Base-by-base conservation (phyloP, 2,797 vertebrate genomes). In the Phrynocephalus guinanensis region DNA sequence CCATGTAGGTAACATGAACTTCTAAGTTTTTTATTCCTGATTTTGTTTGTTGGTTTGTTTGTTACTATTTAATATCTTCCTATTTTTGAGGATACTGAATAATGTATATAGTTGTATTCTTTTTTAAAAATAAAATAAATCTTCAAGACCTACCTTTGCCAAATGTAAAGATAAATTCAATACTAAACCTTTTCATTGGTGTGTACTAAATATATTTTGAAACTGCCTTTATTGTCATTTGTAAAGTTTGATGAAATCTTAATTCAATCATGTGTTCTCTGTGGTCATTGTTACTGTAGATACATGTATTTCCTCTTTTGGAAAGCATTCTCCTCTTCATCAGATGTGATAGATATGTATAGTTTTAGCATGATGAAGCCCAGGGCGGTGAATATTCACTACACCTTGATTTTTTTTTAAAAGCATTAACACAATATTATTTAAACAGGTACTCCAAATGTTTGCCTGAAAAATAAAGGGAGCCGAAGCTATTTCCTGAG, bases 391-490 rank as follows among this genome's bases (percentile, higher is more conserved):
- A 97, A 97, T 97, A 94, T 93, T 95, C 92, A 94, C 91, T 91
- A 95, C 90, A 91, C 93, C 87, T 92, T 84, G 94, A 92, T 48
- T 48, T 38, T 18, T 6, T 38, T 75, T 44, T 22, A n/a, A 87
- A 78, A 73, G 30, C 60, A 79, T 22, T 16, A 95, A 93, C 91
- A 92, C 95, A 94, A 93, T 94, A 89, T 94, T 97, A 97, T 97
- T 98, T 96, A 98, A 99, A 98, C 98, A 97, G 98, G 95, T 96
- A 96, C 95, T 95, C 95, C 95, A 97, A 87, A 93, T 96, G 91
- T 94, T 97, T 97, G 95, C 96, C 96, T 96, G 94, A 48, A 68
- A 97, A 98, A 98, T 97, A 95, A 97, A 97, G 93, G 72, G 91
- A 94, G 89, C 93, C 95, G 87, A 95, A 95, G 95, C 90, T 82